Base-by-base conservation (phyloP, 1,140 invertebrate species). In the Drosophila rufa region DNA sequence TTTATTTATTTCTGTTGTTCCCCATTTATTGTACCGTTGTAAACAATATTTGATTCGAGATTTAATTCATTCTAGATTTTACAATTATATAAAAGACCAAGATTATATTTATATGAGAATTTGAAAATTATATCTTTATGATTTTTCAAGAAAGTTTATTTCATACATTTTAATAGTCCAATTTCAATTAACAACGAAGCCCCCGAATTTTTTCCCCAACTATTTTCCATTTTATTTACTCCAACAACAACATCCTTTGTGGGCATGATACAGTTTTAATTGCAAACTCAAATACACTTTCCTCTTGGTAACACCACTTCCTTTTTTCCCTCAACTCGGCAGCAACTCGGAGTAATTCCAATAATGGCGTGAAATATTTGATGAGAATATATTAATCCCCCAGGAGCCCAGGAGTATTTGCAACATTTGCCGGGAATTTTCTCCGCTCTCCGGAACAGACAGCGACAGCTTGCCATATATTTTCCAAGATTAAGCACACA, bases 281-380 rank as follows among this genome's bases (percentile, higher is more conserved):
- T 59, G 53, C 53, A 25, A 73, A 60, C 50, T 43, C 38, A 38
- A 59, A 43, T 14, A 57, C n/a, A 36, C 43, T 33, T 30, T 57
- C 36, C 53, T 65, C 7, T 36, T 17, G 27, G 27, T 12, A 8
- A 7, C 30, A 11, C 19, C 14, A n/a, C 51, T 19, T 38, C 2
- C 19, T 25, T 42, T 25, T 42, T 14, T 12, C 22, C 48, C 15
- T 25, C 0, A 47, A 43, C 56, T 45, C 27, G 62, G 15, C n/a
- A 60, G 11, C 62, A 51, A 60, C 47, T 46, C 61, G 53, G 56
- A 53, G 73, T 76, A 82, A 85, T 85, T 91, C 75, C 85, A 91
- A 90, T 91, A 90, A 90, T 90, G 86, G 85, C 79, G 85, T 80
- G 86, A 90, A 91, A 90, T 91, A 91, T 90, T 85, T 90, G 82